Evolutionary conservation across 2,888 invertebrate species (phyloP).

Genomic region (Drosophila koepferae): DNA sequence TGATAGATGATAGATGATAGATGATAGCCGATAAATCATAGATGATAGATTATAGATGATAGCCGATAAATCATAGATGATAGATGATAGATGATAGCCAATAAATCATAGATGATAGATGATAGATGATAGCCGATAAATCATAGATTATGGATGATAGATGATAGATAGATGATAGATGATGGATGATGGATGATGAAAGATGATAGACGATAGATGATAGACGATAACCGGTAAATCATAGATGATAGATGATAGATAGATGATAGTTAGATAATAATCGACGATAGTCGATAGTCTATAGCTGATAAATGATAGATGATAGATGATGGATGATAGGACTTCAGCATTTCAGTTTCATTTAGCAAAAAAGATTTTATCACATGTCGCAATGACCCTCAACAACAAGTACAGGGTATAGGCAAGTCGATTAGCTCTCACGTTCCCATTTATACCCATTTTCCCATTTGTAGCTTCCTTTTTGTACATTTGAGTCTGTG

Average conservation of each 20-base stretch:
- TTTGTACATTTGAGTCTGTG: background rate
- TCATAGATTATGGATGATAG: no score
- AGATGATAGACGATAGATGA: no score
- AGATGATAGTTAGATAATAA: no score
- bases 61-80: background rate
- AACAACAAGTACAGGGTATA: background rate
- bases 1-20: background rate
- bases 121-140: no score
- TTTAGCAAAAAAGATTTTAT: background rate
- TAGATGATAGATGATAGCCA: background rate
- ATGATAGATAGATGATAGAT: no score
- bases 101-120: no score
- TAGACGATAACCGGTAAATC: no score
- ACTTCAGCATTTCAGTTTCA: background rate
- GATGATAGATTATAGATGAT: background rate
- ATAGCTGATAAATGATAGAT: no score
- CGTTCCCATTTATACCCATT: background rate
- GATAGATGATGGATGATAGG: no score
- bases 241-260: no score
- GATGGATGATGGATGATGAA: no score
- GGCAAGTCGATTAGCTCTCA: background rate
- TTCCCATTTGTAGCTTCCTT: conserved; percentile 3
- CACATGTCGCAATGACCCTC: background rate
- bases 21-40: background rate
- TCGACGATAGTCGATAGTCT: no score